Evolutionary conservation across 1,140 invertebrate species (phyloP).

Genomic region (Musca domestica): DNA sequence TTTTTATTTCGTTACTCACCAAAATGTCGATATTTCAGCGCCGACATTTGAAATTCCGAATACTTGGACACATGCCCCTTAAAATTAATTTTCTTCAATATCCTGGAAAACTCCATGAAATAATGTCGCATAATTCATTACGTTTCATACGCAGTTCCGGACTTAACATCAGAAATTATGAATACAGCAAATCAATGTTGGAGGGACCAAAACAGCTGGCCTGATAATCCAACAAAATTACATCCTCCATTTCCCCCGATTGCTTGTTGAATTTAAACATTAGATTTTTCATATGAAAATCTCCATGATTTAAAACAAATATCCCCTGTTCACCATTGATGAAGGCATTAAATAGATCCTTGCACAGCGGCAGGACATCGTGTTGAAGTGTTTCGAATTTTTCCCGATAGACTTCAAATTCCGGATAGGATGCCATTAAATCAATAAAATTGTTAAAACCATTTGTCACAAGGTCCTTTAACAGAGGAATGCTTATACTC

Average conservation of each 20-base stretch:
- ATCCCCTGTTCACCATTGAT: background rate
- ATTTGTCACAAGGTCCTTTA: background rate
- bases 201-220: background rate
- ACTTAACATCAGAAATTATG: constrained; percentile 1
- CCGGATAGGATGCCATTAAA: background rate
- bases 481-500: background rate
- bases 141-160: background rate
- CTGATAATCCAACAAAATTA: constrained; percentile 20
- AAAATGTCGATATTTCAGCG: constrained; percentile 8
- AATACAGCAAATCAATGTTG: constrained; percentile 2
- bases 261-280: constrained; percentile 15
- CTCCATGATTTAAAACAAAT: constrained; percentile 19
- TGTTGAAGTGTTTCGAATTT: background rate
- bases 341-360: background rate
- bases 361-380: too few relatives aligned
- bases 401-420: background rate
- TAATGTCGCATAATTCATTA: background rate
- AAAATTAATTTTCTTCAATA: background rate
- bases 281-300: constrained; percentile 14
- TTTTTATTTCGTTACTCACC: too few relatives aligned
- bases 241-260: background rate
- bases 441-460: background rate
- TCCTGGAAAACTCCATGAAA: constrained; percentile 3
- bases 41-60: background rate
- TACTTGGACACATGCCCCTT: background rate